Evolutionary conservation across 2,113 vertebrate species (phyloP).

Genomic region (Alethe diademata): DNA sequence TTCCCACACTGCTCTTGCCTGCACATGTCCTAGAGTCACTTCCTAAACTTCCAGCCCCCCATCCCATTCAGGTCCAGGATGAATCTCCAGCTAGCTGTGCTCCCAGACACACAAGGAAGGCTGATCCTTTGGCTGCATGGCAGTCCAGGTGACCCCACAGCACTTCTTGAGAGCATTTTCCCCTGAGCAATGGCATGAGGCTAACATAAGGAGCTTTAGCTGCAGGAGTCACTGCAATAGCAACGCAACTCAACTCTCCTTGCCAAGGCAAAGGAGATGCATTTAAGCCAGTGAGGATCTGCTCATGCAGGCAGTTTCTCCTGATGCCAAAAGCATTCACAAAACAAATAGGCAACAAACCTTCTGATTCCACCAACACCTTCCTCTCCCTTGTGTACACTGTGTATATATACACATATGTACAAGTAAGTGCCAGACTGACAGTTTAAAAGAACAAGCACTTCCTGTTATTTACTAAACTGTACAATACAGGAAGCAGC

Average conservation of each 20-base stretch:
- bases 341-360: neutral
- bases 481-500: neutral
- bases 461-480: neutral
- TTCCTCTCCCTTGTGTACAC: neutral
- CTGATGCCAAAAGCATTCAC: neutral
- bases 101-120: neutral
- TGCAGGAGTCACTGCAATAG: neutral
- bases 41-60: neutral
- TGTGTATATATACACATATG: neutral
- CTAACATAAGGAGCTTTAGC: neutral
- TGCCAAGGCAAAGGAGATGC: neutral
- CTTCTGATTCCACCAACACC: neutral
- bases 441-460: neutral
- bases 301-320: neutral
- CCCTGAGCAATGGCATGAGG: neutral
- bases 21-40: neutral
- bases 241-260: neutral
- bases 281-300: neutral
- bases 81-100: neutral
- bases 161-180: neutral
- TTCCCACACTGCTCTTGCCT: neutral
- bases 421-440: neutral
- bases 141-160: neutral
- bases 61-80: neutral
- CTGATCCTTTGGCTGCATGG: neutral